Conservation (phyloP, 2,888 invertebrate species). For the Callinectes sapidus region DNA sequence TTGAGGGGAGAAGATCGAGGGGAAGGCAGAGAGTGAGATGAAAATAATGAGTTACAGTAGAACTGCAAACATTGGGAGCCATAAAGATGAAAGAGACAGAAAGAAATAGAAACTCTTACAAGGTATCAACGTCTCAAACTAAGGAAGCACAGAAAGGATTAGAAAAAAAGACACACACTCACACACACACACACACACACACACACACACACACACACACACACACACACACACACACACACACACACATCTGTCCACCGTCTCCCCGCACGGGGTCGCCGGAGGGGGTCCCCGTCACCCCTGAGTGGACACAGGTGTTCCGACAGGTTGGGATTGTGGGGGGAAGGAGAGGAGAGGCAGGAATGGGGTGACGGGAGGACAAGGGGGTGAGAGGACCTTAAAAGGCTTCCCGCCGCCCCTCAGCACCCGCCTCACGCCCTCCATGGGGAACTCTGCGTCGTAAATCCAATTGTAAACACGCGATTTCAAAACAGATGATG, state of each 20-base stretch:
- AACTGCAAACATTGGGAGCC: too few species aligned
- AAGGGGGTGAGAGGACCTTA: neutral
- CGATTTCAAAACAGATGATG: constrained; percentile 22
- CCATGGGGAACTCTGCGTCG: neutral
- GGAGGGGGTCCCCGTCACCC: constrained; percentile 31
- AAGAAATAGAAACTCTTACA: too few species aligned
- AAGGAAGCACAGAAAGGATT: too few species aligned
- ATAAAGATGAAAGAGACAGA: too few species aligned
- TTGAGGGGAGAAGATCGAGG: neutral
- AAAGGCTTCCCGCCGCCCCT: constrained; percentile 37
- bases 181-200: constrained; percentile 26
- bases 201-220: constrained; percentile 32
- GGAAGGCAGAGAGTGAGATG: neutral
- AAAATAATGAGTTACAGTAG: neutral
- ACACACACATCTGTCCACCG: neutral
- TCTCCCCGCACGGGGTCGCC: neutral
- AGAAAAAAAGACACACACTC: neutral
- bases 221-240: constrained; percentile 27
- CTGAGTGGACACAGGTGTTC: constrained; percentile 34
- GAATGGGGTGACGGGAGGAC: neutral
- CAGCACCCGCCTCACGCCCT: constrained; percentile 37
- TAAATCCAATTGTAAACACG: constrained; percentile 23
- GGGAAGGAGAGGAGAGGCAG: neutral
- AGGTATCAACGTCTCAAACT: too few species aligned
- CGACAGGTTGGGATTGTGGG: neutral